phyloP scores from a whole-genome alignment of 37 sponge, comb jelly and placozoan species.

The Cliona cf. orientalis region DNA sequence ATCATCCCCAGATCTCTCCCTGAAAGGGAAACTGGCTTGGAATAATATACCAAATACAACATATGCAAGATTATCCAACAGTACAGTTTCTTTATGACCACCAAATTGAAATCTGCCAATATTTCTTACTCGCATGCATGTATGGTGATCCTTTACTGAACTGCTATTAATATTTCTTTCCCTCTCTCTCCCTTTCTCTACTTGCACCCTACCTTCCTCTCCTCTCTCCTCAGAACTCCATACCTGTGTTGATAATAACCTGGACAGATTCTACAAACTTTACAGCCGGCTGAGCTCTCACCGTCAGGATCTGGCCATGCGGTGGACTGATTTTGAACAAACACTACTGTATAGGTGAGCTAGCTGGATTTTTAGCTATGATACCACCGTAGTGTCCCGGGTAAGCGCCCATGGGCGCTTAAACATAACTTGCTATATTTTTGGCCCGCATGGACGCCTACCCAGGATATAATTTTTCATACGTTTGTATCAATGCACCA shows the following conservation, averaged over 20 bases:
- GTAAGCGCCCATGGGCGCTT: no score
- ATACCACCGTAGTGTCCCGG: neutral
- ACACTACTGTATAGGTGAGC: conserved; percentile 30
- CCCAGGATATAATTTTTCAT: neutral
- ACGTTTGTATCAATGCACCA: neutral
- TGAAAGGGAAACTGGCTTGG: no score
- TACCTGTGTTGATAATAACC: neutral
- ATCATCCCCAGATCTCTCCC: no score
- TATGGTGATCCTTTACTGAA: no score
- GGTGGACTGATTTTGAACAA: conserved; percentile 13
- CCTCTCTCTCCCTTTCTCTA: neutral
- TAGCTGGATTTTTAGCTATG: neutral
- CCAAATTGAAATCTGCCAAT: no score
- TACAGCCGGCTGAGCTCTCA: conserved; percentile 2
- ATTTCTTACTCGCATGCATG: no score
- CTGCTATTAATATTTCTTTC: neutral
- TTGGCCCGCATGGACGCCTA: neutral
- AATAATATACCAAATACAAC: no score
- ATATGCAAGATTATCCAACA: no score
- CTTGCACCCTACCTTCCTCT: no score
- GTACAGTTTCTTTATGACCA: no score
- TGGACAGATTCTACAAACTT: neutral
- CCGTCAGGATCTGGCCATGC: conserved; percentile 3
- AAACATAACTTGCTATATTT: no score
- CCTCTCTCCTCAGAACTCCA: conserved; percentile 13